These are phyloP conservation scores for Malaclemys terrapin DNA, from an alignment of 2,113 vertebrate genomes.

Conservation along the genomic window DNA sequence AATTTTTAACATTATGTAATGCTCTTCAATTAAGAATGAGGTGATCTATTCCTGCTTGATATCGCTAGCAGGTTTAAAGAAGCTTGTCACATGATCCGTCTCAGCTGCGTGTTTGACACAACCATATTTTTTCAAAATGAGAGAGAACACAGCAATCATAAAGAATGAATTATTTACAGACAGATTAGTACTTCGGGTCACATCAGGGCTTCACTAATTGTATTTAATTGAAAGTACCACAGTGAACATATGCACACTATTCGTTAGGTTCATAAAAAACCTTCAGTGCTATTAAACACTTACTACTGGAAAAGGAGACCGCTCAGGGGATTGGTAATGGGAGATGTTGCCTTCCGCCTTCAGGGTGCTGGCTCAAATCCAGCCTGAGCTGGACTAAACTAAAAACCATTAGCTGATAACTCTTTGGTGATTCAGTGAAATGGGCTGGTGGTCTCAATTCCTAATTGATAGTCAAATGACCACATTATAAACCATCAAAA, in stretches of 20 bases:
- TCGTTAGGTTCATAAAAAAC: conserved; percentile 49
- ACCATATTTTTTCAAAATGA: conserved; percentile 54
- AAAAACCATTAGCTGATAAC: neutral
- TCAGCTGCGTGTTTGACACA: conserved; percentile 45
- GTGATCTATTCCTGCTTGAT: conserved; percentile 25
- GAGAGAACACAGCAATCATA: conserved; percentile 19
- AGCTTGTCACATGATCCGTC: conserved; percentile 26
- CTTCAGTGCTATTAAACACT: conserved; percentile 25
- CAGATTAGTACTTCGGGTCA: neutral
- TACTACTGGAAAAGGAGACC: neutral
- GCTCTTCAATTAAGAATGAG: conserved; percentile 58
- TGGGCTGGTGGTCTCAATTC: neutral
- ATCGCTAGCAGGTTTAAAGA: conserved; percentile 21
- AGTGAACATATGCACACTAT: neutral
- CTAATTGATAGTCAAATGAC: neutral
- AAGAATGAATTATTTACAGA: conserved; percentile 60
- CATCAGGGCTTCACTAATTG: neutral
- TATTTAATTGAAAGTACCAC: conserved; percentile 1
- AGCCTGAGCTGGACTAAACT: neutral
- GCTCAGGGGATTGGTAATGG: neutral
- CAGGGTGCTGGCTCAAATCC: neutral
- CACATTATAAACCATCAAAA: neutral
- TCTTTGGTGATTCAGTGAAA: neutral
- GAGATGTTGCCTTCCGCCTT: neutral
- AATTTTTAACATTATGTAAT: conserved; percentile 41